Conservation (phyloP, 2,888 invertebrate species). For the Andrena flavipes region DNA sequence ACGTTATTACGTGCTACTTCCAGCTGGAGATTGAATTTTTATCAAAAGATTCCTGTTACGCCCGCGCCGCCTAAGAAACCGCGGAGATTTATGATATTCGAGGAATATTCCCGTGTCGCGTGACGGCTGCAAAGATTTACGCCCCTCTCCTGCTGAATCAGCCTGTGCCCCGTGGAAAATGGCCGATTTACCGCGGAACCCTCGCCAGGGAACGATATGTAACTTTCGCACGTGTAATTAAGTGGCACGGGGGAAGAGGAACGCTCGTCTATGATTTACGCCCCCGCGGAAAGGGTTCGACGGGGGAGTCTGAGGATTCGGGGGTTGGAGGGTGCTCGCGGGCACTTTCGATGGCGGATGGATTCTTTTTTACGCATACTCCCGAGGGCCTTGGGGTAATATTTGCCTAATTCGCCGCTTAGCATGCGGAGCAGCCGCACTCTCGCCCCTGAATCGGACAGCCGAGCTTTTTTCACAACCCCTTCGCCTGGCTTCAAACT, state of each 20-base stretch:
- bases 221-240: conserved; percentile 35
- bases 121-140: conserved; percentile 29
- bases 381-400: conserved; percentile 39
- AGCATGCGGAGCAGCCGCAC: conserved; percentile 60
- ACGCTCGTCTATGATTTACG: conserved; percentile 7
- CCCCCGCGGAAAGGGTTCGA: not conserved
- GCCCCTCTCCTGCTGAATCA: not conserved
- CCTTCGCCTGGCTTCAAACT: not conserved
- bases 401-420: conserved; percentile 69
- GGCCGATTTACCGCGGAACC: conserved; percentile 16
- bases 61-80: conserved; percentile 22
- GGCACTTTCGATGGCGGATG: conserved; percentile 35
- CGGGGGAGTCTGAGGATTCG: not conserved
- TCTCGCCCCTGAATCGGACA: conserved; percentile 26
- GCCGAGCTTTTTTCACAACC: conserved; percentile 25
- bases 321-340: not conserved
- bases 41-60: conserved; percentile 44
- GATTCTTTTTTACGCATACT: conserved; percentile 55
- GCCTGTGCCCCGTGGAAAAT: not conserved
- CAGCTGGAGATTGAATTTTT: conserved; percentile 41
- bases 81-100: conserved; percentile 44
- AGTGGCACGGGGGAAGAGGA: conserved; percentile 29
- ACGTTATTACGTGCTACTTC: conserved; percentile 12
- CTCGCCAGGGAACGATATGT: conserved; percentile 7
- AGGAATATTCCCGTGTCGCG: conserved; percentile 26